Evolutionary conservation across 2,797 vertebrate species (phyloP).

Genomic region (Orientallactaga sibirica): DNA sequence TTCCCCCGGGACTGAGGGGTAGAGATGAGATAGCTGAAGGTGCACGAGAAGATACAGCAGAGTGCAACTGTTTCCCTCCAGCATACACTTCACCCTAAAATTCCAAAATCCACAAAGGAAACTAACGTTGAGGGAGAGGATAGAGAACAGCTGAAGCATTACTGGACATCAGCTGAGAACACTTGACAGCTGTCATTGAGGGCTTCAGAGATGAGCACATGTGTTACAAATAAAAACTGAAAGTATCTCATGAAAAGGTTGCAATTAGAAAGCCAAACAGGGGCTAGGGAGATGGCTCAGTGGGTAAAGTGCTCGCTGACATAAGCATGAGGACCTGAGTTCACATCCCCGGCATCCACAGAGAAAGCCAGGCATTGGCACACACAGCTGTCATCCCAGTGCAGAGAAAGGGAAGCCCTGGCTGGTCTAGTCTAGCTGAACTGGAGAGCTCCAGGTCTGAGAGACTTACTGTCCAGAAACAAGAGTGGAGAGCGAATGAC

Average conservation of each 20-base stretch:
- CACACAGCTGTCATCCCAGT: too few relatives aligned
- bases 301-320: too few relatives aligned
- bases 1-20: neutral
- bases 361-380: too few relatives aligned
- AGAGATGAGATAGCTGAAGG: rapidly evolving
- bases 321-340: too few relatives aligned
- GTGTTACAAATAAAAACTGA: neutral
- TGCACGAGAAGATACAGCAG: neutral
- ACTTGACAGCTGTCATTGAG: neutral
- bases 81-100: neutral
- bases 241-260: neutral
- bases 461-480: too few relatives aligned
- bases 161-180: neutral
- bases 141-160: too few relatives aligned
- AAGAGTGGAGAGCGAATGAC: rapidly evolving
- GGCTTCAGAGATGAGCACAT: neutral
- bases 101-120: neutral
- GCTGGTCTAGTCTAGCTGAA: too few relatives aligned
- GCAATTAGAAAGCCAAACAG: neutral
- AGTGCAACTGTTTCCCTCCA: neutral
- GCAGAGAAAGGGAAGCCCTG: too few relatives aligned
- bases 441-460: too few relatives aligned
- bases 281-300: too few relatives aligned
- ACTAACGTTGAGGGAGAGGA: neutral
- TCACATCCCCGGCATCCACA: too few relatives aligned